Base-by-base conservation (phyloP, 2,113 vertebrate species). In the Alligator mississippiensis region DNA sequence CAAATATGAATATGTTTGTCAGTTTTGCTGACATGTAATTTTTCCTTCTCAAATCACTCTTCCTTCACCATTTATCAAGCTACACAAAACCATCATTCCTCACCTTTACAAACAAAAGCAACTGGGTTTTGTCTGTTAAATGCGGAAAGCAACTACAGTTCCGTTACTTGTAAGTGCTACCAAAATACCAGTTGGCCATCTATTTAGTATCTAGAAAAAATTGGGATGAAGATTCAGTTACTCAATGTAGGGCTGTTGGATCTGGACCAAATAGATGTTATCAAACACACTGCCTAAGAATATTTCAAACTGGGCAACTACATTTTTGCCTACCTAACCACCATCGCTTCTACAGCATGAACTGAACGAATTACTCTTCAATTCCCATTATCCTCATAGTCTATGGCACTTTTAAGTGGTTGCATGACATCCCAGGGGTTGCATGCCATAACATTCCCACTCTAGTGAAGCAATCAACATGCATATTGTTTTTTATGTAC, bases 21-120 rank as follows among this genome's bases (percentile, higher is more conserved):
- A 80, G 78, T 87, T 95, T 92, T 96, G 96, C 91, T 96, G 95
- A 97, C 88, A 92, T 85, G 90, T 83, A 88, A 94, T 85, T 94
- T 96, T 91, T 94, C 70, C 77, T 93, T 92, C 87, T 93, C 85
- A 89, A 94, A 88, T 88, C 82, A 90, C 90, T 93, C 66, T 93
- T 82, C 60, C 85, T 84, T 82, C 82, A 68, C 64, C 28, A n/a
- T 77, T 88, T 63, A 64, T 93, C 94, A 96, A 95, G 87, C 96
- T 78, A 90, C 8, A 89, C 3, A 3, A 90, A 86, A 60, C 25
- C 25, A 11, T 62, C 74, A 93, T 91, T 92, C 95, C 72, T 92
- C 82, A 10, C 13, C 85, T 62, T 22, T 87, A 68, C 75, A 82
- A 87, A 80, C 19, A 55, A 0, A 4, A 90, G 38, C 58, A 70